Evolutionary conservation across 1,140 invertebrate species (phyloP).

Genomic region (Gryon sp.): DNA sequence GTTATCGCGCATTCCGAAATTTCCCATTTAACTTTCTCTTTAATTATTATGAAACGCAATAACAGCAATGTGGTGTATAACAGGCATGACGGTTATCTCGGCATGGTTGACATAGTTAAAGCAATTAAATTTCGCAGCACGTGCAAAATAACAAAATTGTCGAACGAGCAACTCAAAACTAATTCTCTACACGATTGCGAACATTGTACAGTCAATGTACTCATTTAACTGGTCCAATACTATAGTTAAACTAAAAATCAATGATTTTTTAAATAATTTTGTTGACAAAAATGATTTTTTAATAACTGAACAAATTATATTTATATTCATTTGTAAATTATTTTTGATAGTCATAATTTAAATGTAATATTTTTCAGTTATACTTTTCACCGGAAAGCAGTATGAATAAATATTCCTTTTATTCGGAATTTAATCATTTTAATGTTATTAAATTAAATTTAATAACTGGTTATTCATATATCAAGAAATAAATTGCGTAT

Average conservation of each 20-base stretch:
- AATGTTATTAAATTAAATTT: too few relatives aligned
- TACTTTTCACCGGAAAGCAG: too few relatives aligned
- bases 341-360: too few relatives aligned
- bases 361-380: too few relatives aligned
- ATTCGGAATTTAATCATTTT: too few relatives aligned
- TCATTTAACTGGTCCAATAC: background rate
- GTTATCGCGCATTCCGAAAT: constrained; percentile 56
- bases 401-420: too few relatives aligned
- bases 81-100: constrained; percentile 41
- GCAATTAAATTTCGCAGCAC: constrained; percentile 46
- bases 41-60: constrained; percentile 54
- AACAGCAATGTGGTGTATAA: constrained; percentile 43
- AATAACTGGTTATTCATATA: too few relatives aligned
- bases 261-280: too few relatives aligned
- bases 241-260: background rate
- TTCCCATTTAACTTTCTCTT: constrained; percentile 59
- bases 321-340: too few relatives aligned
- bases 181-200: constrained; percentile 13
- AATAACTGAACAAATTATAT: too few relatives aligned
- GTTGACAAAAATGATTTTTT: too few relatives aligned
- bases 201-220: constrained; percentile 1
- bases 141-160: constrained; percentile 48
- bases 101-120: constrained; percentile 48
- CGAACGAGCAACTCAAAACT: constrained; percentile 35
- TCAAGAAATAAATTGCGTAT: too few relatives aligned